Evolutionary conservation across 2,113 vertebrate genomes (phyloP), one percentile per base, ranked within the genome.

Genomic region (Rousettus leschenaultii): DNA sequence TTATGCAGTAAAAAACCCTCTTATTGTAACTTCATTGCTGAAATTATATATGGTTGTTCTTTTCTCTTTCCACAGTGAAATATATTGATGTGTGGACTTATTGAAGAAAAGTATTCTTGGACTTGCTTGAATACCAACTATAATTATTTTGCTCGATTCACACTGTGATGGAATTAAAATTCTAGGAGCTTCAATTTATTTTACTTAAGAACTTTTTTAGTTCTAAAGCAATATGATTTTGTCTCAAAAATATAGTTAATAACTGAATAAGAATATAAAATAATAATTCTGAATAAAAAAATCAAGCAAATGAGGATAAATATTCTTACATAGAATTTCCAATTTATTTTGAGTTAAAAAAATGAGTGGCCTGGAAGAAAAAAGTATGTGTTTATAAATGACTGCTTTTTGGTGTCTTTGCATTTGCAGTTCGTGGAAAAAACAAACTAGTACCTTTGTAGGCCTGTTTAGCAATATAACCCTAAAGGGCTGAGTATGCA

Each of bases 391-490:
- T 95, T 95, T 94, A 84, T 82, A 97, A 98, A 96, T 96, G 94
- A 63, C 92, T 93, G 70, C 84, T 95, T 96, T 92, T 88, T 91
- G 59, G 18, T 82, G n/a, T n/a, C 74, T 96, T 89, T 89, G 75
- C 53, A 84, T 86, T 97, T 97, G 95, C 28, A 96, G 89, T 97
- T 90, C 22, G 61, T 71, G 24, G 55, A 95, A 82, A 95, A 91
- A 79, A 89, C 55, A 97, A 96, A 98, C 95, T 97, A 94, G 71
- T 88, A 95, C 94, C 93, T 98, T 95, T 83, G 55, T 74, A 91
- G 88, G 94, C 84, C 86, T 97, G 88, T 96, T 98, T 97, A 97
- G 93, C 94, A 97, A 94, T 79, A 94, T 77, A 94, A 84, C 97
- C 88, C 95, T 95, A 91, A 92, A 97, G 66, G 86, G 68, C 96